phyloP scores from a whole-genome alignment of 2,888 invertebrate genomes.

The Marasmarcha lunaedactyla region DNA sequence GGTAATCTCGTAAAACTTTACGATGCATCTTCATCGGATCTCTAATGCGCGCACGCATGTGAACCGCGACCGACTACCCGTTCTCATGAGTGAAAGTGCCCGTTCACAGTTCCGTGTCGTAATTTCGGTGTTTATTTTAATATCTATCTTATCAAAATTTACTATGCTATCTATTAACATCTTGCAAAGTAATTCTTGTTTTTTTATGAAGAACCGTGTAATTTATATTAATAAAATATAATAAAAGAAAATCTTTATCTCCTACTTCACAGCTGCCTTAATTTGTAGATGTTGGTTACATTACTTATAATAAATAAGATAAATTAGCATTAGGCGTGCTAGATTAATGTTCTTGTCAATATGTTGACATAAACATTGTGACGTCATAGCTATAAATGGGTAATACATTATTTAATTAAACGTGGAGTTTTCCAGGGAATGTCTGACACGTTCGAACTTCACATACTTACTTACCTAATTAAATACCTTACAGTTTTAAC shows the following conservation, averaged over 20 bases:
- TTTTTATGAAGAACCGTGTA: too few species aligned
- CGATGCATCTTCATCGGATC: conserved; percentile 33
- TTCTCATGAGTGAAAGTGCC: conserved; percentile 59
- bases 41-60: conserved; percentile 28
- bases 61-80: conserved; percentile 45
- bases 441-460: too few species aligned
- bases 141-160: conserved; percentile 28
- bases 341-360: conserved; percentile 4
- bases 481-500: too few species aligned
- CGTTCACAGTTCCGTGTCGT: conserved; percentile 50
- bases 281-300: too few species aligned
- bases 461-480: too few species aligned
- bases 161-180: conserved; percentile 12
- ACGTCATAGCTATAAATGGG: too few species aligned
- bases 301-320: too few species aligned
- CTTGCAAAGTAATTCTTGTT: conserved; percentile 6
- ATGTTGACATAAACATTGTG: not conserved
- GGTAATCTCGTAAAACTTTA: conserved; percentile 39
- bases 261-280: too few species aligned
- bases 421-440: too few species aligned
- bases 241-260: too few species aligned
- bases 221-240: too few species aligned
- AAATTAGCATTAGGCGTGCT: not conserved
- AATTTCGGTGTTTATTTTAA: conserved; percentile 21
- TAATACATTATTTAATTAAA: too few species aligned